A percentile compares a stretch with the other conserved stretches of the same genome.
Conservation (phyloP, 2,797 vertebrate species). For the Tragopan temminckii region DNA sequence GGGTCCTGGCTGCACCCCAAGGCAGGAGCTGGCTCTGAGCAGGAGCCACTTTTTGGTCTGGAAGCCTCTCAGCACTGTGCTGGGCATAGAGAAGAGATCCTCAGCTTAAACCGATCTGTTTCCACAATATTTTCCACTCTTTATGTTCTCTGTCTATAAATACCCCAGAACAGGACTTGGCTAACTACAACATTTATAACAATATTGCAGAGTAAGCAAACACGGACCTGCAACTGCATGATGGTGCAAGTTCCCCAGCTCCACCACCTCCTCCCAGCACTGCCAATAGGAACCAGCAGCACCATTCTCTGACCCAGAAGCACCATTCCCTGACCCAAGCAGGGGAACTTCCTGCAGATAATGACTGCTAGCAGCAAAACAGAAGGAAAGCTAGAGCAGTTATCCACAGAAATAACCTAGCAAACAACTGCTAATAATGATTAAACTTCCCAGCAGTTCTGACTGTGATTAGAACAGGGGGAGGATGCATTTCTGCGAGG, state of each 20-base stretch:
- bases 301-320: background rate
- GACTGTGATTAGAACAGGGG: background rate
- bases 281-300: conserved; percentile 6
- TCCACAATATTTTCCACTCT: background rate
- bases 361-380: background rate
- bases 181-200: background rate
- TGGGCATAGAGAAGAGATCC: background rate
- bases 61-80: background rate
- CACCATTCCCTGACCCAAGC: background rate
- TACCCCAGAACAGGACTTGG: background rate
- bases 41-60: background rate
- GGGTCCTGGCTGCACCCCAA: background rate
- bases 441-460: conserved; percentile 12
- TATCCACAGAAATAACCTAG: background rate
- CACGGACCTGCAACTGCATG: background rate
- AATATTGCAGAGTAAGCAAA: conserved; percentile 48
- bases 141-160: conserved; percentile 37
- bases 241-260: conserved; percentile 10
- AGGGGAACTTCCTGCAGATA: conserved; percentile 13
- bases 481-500: background rate
- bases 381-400: conserved; percentile 4
- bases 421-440: background rate
- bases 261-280: background rate
- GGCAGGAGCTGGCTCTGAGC: background rate
- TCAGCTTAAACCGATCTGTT: background rate